A percentile compares a stretch with the other conserved stretches of the same genome.
phyloP scores from a whole-genome alignment of 2,113 vertebrate genomes.

The Mola mola region DNA sequence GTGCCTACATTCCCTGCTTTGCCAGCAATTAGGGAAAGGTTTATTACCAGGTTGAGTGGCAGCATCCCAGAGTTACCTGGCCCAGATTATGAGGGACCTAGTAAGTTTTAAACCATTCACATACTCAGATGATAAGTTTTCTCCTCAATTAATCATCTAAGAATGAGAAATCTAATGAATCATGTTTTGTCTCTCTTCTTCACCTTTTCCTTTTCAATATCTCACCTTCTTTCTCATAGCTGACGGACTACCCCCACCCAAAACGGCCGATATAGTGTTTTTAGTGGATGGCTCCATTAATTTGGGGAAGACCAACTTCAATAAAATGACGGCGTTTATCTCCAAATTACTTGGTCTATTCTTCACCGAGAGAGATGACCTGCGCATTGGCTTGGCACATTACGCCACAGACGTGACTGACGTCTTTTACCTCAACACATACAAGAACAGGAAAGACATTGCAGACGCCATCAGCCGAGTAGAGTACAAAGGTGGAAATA shows the following conservation, averaged over 20 bases:
- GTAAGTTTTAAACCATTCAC: conserved; percentile 61
- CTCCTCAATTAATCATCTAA: too few species aligned
- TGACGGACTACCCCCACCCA: conserved; percentile 58
- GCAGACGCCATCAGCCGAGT: conserved; percentile 82
- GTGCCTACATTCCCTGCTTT: conserved; percentile 85
- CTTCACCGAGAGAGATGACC: conserved; percentile 84
- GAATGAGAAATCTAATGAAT: not conserved
- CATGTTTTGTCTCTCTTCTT: not conserved
- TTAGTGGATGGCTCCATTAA: conserved; percentile 96
- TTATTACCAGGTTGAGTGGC: conserved; percentile 76
- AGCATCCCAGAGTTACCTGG: not conserved
- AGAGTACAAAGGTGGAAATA: conserved; percentile 89
- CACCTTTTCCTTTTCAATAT: not conserved
- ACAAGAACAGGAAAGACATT: conserved; percentile 84
- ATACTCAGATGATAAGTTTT: not conserved
- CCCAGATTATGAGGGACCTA: not conserved
- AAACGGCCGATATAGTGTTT: conserved; percentile 94
- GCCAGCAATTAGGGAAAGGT: conserved; percentile 67
- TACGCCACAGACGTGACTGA: conserved; percentile 91
- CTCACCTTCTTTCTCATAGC: conserved; percentile 16
- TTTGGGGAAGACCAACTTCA: conserved; percentile 86
- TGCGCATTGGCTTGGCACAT: conserved; percentile 90
- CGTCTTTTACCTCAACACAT: conserved; percentile 90
- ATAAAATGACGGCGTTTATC: conserved; percentile 86
- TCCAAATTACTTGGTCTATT: conserved; percentile 87